Evolutionary conservation across 2,113 vertebrate genomes (phyloP).

Genomic region (Cyprinodon tularosa): DNA sequence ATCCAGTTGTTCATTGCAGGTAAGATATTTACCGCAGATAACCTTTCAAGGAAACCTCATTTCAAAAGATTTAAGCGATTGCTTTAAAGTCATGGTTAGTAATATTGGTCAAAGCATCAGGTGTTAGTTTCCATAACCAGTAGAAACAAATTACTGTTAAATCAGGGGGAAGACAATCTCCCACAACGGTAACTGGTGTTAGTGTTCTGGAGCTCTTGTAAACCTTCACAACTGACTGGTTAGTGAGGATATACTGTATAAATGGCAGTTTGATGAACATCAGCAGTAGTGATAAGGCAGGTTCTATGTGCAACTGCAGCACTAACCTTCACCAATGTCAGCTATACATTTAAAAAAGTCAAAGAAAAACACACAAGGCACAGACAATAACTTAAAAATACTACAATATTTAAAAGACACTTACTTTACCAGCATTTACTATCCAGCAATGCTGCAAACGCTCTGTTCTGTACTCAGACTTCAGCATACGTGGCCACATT

Average conservation of each 20-base stretch:
- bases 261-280: constrained; percentile 54
- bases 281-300: constrained; percentile 64
- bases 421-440: constrained; percentile 22
- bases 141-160: constrained; percentile 66
- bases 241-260: constrained; percentile 38
- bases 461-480: constrained; percentile 4
- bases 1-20: background rate
- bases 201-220: constrained; percentile 31
- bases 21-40: background rate
- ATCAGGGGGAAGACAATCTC: background rate
- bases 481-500: constrained; percentile 58
- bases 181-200: constrained; percentile 1
- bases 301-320: constrained; percentile 29
- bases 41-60: background rate
- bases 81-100: constrained; percentile 18
- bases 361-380: constrained; percentile 46
- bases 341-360: constrained; percentile 6
- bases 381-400: constrained; percentile 31
- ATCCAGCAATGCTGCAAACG: constrained; percentile 1
- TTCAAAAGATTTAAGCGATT: background rate
- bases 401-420: background rate
- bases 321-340: constrained; percentile 31
- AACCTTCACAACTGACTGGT: constrained; percentile 25
- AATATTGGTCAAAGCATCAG: constrained; percentile 56
- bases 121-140: constrained; percentile 76